Evolutionary conservation across 2,888 invertebrate species (phyloP), one percentile per base, ranked within the genome.

Genomic region (Dasypogon diadema): DNA sequence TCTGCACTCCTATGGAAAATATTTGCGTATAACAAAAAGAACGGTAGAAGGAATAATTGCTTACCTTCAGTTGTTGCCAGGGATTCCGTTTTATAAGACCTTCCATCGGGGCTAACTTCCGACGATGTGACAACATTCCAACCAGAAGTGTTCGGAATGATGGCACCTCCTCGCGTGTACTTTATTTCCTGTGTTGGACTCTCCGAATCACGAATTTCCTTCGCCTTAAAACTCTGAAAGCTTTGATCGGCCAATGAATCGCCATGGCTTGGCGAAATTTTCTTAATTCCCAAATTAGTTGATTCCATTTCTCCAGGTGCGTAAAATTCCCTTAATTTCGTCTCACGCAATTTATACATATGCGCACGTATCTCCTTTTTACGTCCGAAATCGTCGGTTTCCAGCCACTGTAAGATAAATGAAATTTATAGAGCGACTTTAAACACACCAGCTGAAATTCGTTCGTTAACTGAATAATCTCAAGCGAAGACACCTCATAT

Each of bases 341-440:
- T 91, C 85, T 96, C 95, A 56, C 95, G 90, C 84, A 96, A 88
- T 81, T 92, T 92, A 85, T 93, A 94, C 91, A 94, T 93, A 87
- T 95, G 91, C 56, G 93, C 89, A 77, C 96, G 91, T 81, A 96
- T 95, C 86, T 94, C 93, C 85, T 94, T 94, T 87, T 95, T 94
- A 79, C 91, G 91, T 74, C 92, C 92, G 85, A 93, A 93, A 86
- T 96, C 95, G 83, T 94, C 93, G 58, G 95, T 92, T 84, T 93
- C 92, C 87, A 93, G 92, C 93, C 94, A 94, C 93, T 93, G 87
- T n/a, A 88, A 87, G 76, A 70, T 79, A 76, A 80, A 77, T 76
- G 79, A 79, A 77, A 73, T 14, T 58, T 14, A 58, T 14, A 60
- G 68, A 75, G 65, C 34, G 18, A 10, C 21, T 37, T 63, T 12